Evolutionary conservation across 35 echinoderm and acorn worm genomes (phyloP).

Genomic region (Nesometra sesokonis): DNA sequence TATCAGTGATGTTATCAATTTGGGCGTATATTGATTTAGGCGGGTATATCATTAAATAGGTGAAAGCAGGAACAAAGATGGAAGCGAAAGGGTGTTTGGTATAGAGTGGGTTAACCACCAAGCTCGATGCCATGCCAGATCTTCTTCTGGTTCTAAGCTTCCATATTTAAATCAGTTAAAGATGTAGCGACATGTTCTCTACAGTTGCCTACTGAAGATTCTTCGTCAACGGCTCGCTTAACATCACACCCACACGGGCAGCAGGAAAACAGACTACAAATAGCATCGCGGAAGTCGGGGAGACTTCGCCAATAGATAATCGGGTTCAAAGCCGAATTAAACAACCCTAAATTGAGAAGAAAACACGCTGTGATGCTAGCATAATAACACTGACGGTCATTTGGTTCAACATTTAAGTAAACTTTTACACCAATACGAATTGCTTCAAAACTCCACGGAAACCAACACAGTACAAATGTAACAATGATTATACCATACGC

Average conservation of each 20-base stretch:
- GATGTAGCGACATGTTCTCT: no score
- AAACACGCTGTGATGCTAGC: background rate
- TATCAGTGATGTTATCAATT: no score
- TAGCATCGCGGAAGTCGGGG: background rate
- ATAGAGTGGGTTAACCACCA: no score
- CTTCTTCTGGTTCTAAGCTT: no score
- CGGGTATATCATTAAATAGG: no score
- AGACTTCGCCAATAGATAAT: background rate
- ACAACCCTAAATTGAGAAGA: background rate
- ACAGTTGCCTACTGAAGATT: background rate
- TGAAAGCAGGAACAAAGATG: no score
- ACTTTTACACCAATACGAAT: background rate
- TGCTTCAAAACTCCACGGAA: background rate
- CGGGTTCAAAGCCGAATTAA: background rate
- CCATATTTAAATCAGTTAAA: no score
- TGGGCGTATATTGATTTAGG: no score
- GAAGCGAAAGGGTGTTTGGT: no score
- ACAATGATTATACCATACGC: background rate
- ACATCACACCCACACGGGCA: background rate
- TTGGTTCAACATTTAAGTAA: background rate
- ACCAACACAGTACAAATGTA: background rate
- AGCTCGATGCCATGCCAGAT: no score
- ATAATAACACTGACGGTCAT: background rate
- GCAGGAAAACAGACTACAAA: background rate
- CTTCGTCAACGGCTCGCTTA: background rate